Base-by-base conservation (phyloP, 2,888 invertebrate genomes). In the Drosophila recens region DNA sequence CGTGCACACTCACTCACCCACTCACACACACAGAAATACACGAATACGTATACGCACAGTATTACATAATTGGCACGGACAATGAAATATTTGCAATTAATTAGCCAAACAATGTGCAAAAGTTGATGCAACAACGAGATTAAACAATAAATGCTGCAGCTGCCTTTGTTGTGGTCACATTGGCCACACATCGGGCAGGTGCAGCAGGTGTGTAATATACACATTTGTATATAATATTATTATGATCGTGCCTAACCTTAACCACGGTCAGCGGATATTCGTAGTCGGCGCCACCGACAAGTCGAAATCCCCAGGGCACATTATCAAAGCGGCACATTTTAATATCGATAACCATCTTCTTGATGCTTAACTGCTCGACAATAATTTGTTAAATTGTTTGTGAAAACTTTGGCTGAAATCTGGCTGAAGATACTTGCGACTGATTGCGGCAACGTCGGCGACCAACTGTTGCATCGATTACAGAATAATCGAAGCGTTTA, bases 291-390 rank as follows among this genome's bases (percentile, higher is more conserved):
- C 97, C 97, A 48, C 96, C 96, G 73, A 95, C 94, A 68, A 97
- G 93, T 63, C 96, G 94, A 92, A 97, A 96, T 57, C 97, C 97
- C 96, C 97, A 97, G 56, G 95, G 94, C 68, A 95, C 94, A 68
- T 94, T 94, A 76, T 94, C 94, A 64, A 94, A 93, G 92, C 93
- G 94, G 86, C 93, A 94, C 91, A 95, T 94, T 91, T 94, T 95
- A 72, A 96, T 94, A 89, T 95, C 95, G 71, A 95, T 89, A 92
- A 95, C 95, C 96, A 96, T 23, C 23, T 96, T 93, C 1, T 93
- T 91, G 45, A 10, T 11, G n/a, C 9, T 5, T 23, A 30, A 40
- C 30, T 48, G 20, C n/a, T 45, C 13, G 43, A 61, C 34, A 34
- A 34, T 42, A 23, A n/a, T 20, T 27, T 30, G 11, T n/a, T n/a